These are phyloP conservation scores for Caenorhabditis sinica DNA, from an alignment of 2,888 invertebrate genomes.

Conservation along the genomic window DNA sequence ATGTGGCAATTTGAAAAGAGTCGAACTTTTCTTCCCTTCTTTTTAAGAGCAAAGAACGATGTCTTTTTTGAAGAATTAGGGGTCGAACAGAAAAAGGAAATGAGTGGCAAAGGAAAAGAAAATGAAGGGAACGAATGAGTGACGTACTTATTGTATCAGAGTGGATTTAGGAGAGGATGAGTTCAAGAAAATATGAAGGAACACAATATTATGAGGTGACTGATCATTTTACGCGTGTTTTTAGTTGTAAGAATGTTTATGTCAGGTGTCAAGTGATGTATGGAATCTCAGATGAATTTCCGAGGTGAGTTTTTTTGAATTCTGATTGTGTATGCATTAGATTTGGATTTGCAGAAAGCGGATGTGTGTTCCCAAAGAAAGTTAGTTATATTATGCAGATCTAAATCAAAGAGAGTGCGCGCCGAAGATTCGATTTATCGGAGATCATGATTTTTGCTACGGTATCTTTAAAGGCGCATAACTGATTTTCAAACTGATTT, in stretches of 20 bases:
- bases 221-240: neutral
- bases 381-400: no score
- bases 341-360: neutral
- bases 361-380: no score
- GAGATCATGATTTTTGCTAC: no score
- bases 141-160: neutral
- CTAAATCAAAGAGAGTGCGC: no score
- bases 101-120: neutral
- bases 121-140: neutral
- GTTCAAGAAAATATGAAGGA: neutral
- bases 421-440: no score
- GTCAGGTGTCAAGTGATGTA: neutral
- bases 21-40: neutral
- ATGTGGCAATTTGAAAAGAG: slow-evolving; percentile 25
- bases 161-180: neutral
- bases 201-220: slow-evolving; percentile 5
- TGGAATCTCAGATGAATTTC: neutral
- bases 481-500: no score
- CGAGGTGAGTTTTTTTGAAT: neutral
- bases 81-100: neutral
- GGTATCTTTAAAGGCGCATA: no score
- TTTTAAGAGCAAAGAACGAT: neutral
- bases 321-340: neutral
- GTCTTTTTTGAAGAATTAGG: neutral
- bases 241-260: neutral